A percentile compares a stretch with the other conserved stretches of the same genome.
Conservation (phyloP, 1,140 invertebrate genomes). For the Linepithema humile region DNA sequence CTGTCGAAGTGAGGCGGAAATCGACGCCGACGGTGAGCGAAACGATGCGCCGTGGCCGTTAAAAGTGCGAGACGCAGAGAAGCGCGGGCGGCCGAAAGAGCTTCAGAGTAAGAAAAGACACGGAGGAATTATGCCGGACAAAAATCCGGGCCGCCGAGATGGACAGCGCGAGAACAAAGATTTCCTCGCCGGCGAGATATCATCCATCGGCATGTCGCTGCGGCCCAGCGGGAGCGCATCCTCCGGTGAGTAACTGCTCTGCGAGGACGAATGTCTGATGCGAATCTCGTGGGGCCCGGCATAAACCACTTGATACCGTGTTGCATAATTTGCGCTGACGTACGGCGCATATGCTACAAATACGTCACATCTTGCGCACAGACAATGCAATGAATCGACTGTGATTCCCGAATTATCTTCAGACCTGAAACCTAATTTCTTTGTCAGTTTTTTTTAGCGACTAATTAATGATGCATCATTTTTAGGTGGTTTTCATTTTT, state of each 20-base stretch:
- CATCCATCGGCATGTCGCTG: slow-evolving; percentile 89
- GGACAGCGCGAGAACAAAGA: slow-evolving; percentile 79
- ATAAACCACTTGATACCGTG: background rate
- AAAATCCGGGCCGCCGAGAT: slow-evolving; percentile 79
- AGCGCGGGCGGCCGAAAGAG: background rate
- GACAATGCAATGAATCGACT: background rate
- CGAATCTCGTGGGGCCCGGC: slow-evolving; percentile 18
- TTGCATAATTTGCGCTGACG: slow-evolving; percentile 11
- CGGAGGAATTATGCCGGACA: slow-evolving; percentile 81
- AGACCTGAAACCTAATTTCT: background rate
- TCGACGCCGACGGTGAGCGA: slow-evolving; percentile 47
- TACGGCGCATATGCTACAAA: background rate
- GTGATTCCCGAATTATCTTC: background rate
- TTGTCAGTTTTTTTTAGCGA: background rate
- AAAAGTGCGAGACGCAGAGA: slow-evolving; percentile 37
- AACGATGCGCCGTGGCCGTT: slow-evolving; percentile 49
- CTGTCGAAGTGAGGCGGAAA: slow-evolving; percentile 15
- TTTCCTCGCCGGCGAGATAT: slow-evolving; percentile 87
- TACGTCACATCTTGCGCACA: background rate
- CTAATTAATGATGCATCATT: background rate
- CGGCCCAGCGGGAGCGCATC: slow-evolving; percentile 88
- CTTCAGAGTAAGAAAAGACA: background rate
- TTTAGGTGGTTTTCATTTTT: background rate
- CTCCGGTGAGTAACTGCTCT: slow-evolving; percentile 85
- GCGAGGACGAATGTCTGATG: slow-evolving; percentile 12